A percentile compares a stretch with the other conserved stretches of the same genome.
These are phyloP conservation scores for Prunella fulvescens DNA, from an alignment of 2,113 vertebrate genomes.

Conservation along the genomic window DNA sequence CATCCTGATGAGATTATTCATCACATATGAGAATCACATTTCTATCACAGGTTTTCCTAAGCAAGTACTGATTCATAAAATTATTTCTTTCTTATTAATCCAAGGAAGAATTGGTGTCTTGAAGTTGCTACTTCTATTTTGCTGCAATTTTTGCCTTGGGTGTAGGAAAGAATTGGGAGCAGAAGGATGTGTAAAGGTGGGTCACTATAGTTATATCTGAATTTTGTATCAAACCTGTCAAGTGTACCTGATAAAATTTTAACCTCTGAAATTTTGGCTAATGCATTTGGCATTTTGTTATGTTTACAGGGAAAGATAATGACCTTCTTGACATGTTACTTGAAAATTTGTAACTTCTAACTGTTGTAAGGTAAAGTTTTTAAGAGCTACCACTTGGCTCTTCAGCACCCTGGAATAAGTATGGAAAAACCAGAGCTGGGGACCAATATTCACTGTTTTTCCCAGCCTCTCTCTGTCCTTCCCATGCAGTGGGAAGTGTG, in stretches of 20 bases:
- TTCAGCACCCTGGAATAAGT: not conserved
- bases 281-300: not conserved
- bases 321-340: not conserved
- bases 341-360: not conserved
- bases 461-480: not conserved
- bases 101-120: not conserved
- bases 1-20: not conserved
- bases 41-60: accelerated
- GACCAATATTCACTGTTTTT: not conserved
- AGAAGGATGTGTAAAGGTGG: not conserved
- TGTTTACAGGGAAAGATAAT: not conserved
- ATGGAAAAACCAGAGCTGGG: not conserved
- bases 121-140: not conserved
- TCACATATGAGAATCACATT: not conserved
- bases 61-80: not conserved
- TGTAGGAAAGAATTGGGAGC: not conserved
- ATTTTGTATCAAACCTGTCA: not conserved
- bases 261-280: not conserved
- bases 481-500: accelerated
- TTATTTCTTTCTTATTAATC: not conserved
- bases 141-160: not conserved
- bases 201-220: not conserved
- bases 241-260: not conserved
- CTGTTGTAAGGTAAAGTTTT: not conserved
- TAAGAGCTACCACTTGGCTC: not conserved